Evolutionary conservation across 2,113 vertebrate species (phyloP).

Genomic region (Nothoprocta perdicaria): DNA sequence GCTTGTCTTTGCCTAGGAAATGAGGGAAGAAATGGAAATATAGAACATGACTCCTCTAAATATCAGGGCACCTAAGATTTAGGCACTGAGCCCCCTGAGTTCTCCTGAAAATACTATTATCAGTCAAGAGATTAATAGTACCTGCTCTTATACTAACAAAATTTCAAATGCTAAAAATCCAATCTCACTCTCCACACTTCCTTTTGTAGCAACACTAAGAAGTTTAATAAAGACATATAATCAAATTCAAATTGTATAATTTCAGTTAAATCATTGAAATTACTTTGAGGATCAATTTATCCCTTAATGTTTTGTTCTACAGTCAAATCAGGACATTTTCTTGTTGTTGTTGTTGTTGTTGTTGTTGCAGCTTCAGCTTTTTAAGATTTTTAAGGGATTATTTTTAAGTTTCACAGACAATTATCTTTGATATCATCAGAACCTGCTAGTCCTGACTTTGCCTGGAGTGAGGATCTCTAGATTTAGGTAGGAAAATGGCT

Average conservation of each 20-base stretch:
- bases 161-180: background rate
- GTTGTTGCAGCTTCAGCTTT: background rate
- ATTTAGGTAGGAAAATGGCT: background rate
- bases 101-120: background rate
- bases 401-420: background rate
- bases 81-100: accelerated
- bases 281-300: background rate
- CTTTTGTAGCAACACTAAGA: background rate
- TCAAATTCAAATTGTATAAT: background rate
- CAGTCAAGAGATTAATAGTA: background rate
- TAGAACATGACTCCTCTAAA: background rate
- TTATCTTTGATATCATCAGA: background rate
- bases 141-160: background rate
- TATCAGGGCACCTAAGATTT: background rate
- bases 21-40: background rate
- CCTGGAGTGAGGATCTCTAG: background rate
- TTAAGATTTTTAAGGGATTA: background rate
- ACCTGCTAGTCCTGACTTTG: background rate
- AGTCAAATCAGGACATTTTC: background rate
- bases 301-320: background rate
- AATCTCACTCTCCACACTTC: background rate
- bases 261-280: background rate
- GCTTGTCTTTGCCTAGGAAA: background rate
- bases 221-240: background rate
- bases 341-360: background rate